Percentiles rank a stretch among this genome's conserved stretches.
Conservation (phyloP, 2,113 vertebrate genomes). For the Chamaetylas fuelleborni region DNA sequence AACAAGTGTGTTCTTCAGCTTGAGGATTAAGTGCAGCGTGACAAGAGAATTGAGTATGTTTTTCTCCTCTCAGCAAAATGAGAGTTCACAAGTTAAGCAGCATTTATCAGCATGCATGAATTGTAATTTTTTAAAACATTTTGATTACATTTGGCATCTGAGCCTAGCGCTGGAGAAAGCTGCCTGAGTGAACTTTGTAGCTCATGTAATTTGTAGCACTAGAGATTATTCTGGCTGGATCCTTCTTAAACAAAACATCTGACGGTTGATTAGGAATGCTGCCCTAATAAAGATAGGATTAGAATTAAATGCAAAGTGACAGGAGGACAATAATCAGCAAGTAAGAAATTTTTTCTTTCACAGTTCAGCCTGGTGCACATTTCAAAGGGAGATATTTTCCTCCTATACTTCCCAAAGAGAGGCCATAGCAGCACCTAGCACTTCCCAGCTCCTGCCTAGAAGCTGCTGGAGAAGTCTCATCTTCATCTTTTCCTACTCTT, state of each 20-base stretch:
- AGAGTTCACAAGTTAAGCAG: background rate
- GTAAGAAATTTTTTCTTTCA: background rate
- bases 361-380: background rate
- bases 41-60: background rate
- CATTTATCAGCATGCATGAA: background rate
- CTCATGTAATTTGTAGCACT: background rate
- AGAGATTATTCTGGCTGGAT: background rate
- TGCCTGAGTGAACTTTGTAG: background rate
- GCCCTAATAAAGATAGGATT: background rate
- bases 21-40: background rate
- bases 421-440: background rate
- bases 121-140: background rate
- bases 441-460: background rate
- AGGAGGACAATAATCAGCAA: background rate
- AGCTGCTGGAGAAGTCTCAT: background rate
- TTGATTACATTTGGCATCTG: background rate
- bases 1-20: background rate
- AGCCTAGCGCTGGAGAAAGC: background rate
- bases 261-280: background rate
- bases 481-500: background rate
- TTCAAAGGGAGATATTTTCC: background rate
- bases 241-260: background rate
- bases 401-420: background rate
- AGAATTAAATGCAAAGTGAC: background rate
- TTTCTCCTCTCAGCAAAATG: background rate